Conservation (phyloP, 2,113 vertebrate species). For the Scatophagus argus region DNA sequence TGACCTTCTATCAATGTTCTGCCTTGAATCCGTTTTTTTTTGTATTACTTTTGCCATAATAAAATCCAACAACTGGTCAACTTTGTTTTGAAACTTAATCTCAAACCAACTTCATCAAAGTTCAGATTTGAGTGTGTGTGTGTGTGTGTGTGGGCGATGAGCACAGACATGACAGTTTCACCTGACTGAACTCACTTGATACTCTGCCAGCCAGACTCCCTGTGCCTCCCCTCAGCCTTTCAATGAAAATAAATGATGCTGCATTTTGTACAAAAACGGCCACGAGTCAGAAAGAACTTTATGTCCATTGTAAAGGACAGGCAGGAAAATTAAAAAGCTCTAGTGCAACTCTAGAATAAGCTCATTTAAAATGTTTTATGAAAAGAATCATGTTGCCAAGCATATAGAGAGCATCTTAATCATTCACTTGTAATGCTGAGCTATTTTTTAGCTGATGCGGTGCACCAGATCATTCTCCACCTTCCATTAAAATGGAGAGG, state of each 20-base stretch:
- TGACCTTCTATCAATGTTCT: neutral
- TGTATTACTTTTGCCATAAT: slow-evolving; percentile 9
- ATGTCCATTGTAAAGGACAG: slow-evolving; percentile 41
- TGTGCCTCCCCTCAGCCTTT: slow-evolving; percentile 46
- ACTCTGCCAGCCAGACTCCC: slow-evolving; percentile 53
- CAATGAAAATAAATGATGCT: slow-evolving; percentile 65
- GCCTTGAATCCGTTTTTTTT: neutral
- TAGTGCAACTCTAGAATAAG: neutral
- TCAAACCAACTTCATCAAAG: slow-evolving; percentile 7
- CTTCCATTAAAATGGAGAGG: neutral
- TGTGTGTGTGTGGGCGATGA: slow-evolving; percentile 17
- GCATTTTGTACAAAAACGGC: slow-evolving; percentile 57
- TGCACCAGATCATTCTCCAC: neutral
- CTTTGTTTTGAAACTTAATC: slow-evolving; percentile 6
- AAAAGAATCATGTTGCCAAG: neutral
- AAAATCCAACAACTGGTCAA: neutral
- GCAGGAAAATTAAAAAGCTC: slow-evolving; percentile 54
- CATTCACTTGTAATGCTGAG: neutral
- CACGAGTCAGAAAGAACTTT: slow-evolving; percentile 58
- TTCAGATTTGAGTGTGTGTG: neutral
- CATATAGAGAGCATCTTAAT: neutral
- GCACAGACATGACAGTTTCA: slow-evolving; percentile 57
- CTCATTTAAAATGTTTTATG: slow-evolving; percentile 5
- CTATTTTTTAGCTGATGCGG: slow-evolving; percentile 1
- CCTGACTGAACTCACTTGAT: slow-evolving; percentile 61